These are phyloP conservation scores for Seriola rivoliana DNA, from an alignment of 2,113 vertebrate genomes.

Conservation along the genomic window DNA sequence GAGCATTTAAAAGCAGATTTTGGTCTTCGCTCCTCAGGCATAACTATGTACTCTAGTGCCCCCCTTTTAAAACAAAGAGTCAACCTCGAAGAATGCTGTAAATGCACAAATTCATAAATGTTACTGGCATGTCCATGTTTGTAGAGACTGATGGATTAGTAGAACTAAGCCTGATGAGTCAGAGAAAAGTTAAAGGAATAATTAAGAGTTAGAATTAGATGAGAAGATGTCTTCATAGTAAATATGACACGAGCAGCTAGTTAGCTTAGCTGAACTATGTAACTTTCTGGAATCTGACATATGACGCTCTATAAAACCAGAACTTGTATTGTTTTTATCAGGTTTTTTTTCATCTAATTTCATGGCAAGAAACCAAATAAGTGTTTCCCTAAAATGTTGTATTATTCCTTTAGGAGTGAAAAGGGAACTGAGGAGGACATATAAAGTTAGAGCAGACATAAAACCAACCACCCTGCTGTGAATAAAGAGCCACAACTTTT, in stretches of 20 bases:
- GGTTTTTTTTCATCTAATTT: neutral
- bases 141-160: neutral
- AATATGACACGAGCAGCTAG: constrained; percentile 5
- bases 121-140: neutral
- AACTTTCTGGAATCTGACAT: neutral
- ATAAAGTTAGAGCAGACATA: constrained; percentile 26
- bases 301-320: neutral
- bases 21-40: constrained; percentile 39
- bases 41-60: constrained; percentile 14
- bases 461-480: constrained; percentile 39
- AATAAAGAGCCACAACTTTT: constrained; percentile 24
- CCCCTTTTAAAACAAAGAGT: constrained; percentile 40
- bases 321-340: neutral
- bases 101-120: constrained; percentile 30
- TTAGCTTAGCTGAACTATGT: neutral
- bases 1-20: constrained; percentile 63
- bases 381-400: neutral
- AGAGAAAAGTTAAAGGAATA: neutral
- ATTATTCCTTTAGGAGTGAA: neutral
- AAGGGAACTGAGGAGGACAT: constrained; percentile 6
- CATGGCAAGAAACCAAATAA: neutral
- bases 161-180: neutral
- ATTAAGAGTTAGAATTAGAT: neutral
- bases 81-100: constrained; percentile 31
- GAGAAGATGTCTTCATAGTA: neutral